These are phyloP conservation scores for Venustoraphidia nigricollis DNA, from an alignment of 2,888 invertebrate genomes.

Conservation along the genomic window DNA sequence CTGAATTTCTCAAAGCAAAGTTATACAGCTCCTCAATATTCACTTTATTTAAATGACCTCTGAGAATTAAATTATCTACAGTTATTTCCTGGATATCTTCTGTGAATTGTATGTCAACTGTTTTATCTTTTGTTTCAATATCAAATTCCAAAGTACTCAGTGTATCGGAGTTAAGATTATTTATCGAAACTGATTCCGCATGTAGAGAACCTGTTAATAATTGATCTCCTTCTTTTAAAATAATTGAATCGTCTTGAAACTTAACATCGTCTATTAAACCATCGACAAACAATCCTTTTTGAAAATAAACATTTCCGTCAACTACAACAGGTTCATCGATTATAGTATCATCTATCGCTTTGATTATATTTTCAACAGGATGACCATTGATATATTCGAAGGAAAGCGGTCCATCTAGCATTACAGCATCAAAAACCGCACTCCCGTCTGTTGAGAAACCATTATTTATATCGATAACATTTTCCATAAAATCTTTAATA, in stretches of 20 bases:
- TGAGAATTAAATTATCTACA: constrained; percentile 27
- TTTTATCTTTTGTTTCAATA: constrained; percentile 8
- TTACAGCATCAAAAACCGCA: constrained; percentile 19
- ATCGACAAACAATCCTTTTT: constrained; percentile 16
- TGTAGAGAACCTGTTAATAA: constrained; percentile 22
- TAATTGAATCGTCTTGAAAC: constrained; percentile 17
- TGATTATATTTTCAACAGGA: constrained; percentile 15
- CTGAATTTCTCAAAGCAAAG: constrained; percentile 30
- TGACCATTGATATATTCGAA: constrained; percentile 20
- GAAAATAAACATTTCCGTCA: constrained; percentile 19
- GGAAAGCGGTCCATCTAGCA: constrained; percentile 16
- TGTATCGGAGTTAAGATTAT: constrained; percentile 15
- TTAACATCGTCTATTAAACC: constrained; percentile 20
- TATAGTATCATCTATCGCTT: constrained; percentile 13
- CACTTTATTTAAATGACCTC: constrained; percentile 32
- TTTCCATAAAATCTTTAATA: constrained; percentile 16
- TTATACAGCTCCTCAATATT: constrained; percentile 27
- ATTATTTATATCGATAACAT: constrained; percentile 17
- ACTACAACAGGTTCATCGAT: constrained; percentile 17
- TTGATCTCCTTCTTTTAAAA: constrained; percentile 22
- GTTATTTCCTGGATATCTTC: constrained; percentile 16
- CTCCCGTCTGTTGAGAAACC: constrained; percentile 16
- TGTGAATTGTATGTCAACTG: constrained; percentile 8
- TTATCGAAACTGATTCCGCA: constrained; percentile 12
- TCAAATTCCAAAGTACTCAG: constrained; percentile 18